phyloP scores from a whole-genome alignment of 2,113 vertebrate genomes.

The Phyllopteryx taeniolatus region DNA sequence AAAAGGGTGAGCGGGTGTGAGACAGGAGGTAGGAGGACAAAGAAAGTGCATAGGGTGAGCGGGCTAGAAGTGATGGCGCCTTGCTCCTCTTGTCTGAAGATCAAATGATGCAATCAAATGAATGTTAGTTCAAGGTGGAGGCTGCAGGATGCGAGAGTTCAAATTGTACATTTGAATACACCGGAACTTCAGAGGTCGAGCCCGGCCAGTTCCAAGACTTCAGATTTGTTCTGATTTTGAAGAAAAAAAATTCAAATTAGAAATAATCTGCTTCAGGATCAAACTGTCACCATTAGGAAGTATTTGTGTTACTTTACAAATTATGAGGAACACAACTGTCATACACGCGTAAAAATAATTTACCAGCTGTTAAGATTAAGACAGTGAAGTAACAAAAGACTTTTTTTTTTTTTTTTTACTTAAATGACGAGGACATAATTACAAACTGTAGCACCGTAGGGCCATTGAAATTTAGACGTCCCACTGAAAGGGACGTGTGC shows the following conservation, averaged over 20 bases:
- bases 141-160: not conserved
- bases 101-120: constrained; percentile 49
- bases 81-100: constrained; percentile 22
- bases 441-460: no score
- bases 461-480: no score
- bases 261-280: not conserved
- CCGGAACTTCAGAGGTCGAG: not conserved
- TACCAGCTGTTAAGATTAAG: no score
- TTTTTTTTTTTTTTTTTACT: no score
- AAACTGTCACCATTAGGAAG: not conserved
- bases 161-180: constrained; percentile 5
- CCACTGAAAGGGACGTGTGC: no score
- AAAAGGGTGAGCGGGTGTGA: constrained; percentile 7
- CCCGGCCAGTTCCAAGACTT: not conserved
- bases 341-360: not conserved
- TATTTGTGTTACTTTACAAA: not conserved
- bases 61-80: not conserved
- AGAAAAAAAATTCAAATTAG: not conserved
- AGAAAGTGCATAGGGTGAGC: not conserved
- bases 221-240: not conserved
- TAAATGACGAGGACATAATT: no score
- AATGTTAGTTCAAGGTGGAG: constrained; percentile 60
- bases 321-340: not conserved
- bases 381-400: no score
- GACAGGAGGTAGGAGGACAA: not conserved